A percentile compares a stretch with the other conserved stretches of the same genome.
phyloP scores from a whole-genome alignment of 2,797 vertebrate genomes.

The Ptychobarbus kaznakovi region DNA sequence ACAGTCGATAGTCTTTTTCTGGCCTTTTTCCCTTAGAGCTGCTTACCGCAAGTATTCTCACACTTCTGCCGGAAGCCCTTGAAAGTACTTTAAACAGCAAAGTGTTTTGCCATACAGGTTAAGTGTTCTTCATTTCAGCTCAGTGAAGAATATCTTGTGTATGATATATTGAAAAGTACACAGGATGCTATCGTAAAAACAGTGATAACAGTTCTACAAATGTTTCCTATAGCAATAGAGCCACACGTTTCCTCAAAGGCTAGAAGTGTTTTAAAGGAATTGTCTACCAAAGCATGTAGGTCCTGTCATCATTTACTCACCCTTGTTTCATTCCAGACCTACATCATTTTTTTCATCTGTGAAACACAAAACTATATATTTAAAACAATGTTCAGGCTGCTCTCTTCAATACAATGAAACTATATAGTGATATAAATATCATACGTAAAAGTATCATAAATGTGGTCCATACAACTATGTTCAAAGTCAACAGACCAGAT shows the following conservation, averaged over 20 bases:
- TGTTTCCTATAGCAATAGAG: not conserved
- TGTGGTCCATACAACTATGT: not conserved
- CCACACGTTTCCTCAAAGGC: not conserved
- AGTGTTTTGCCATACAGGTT: slow-evolving; percentile 7
- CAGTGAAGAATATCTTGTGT: not conserved
- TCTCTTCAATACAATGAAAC: not conserved
- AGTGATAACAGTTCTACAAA: not conserved
- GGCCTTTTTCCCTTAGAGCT: slow-evolving; percentile 8
- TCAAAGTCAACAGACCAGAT: no score
- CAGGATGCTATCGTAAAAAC: not conserved
- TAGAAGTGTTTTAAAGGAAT: not conserved
- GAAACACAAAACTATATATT: not conserved
- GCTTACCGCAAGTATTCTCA: slow-evolving; percentile 8
- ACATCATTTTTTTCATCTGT: not conserved
- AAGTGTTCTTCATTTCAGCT: slow-evolving; percentile 21
- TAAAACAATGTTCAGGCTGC: not conserved
- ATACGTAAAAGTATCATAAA: not conserved
- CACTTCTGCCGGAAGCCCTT: slow-evolving; percentile 12
- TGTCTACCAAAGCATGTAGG: not conserved
- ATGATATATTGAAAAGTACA: not conserved
- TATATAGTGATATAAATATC: not conserved
- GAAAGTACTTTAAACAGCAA: slow-evolving; percentile 25
- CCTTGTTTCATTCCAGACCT: not conserved
- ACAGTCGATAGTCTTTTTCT: slow-evolving; percentile 4
- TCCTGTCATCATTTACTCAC: not conserved